These are phyloP conservation scores for Cottus gobio DNA, from an alignment of 2,113 vertebrate genomes.

Conservation along the genomic window DNA sequence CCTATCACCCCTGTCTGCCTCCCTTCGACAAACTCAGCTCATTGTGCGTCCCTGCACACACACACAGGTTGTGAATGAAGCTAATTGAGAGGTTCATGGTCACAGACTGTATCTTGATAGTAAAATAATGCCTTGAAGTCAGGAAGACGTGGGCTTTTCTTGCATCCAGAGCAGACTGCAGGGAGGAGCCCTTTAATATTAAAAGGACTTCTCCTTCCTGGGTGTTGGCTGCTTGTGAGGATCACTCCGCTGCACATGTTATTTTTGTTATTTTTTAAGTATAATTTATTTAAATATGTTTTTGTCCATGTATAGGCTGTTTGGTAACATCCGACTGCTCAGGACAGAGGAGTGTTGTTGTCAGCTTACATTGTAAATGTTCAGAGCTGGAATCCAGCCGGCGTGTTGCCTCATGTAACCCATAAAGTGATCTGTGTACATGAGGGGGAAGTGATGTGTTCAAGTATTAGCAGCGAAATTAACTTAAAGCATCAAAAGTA, in stretches of 20 bases:
- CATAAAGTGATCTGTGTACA: slow-evolving; percentile 18
- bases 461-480: not conserved
- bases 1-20: not conserved
- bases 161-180: slow-evolving; percentile 26
- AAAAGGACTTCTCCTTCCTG: slow-evolving; percentile 35
- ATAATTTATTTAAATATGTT: not conserved
- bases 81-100: slow-evolving; percentile 44
- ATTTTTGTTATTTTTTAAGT: not conserved
- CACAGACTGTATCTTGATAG: slow-evolving; percentile 30
- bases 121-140: slow-evolving; percentile 53
- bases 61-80: slow-evolving; percentile 34
- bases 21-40: not conserved
- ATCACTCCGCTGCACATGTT: not conserved
- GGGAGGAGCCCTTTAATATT: slow-evolving; percentile 45
- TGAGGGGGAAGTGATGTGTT: not conserved
- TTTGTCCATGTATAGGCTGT: not conserved
- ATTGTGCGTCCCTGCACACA: slow-evolving; percentile 25
- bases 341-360: not conserved
- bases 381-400: slow-evolving; percentile 64
- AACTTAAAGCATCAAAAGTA: not conserved
- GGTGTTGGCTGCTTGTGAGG: slow-evolving; percentile 51
- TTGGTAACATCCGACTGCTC: not conserved
- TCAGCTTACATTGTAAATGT: slow-evolving; percentile 18
- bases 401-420: slow-evolving; percentile 71
- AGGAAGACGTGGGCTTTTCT: slow-evolving; percentile 38